Base-by-base conservation (phyloP, 23 tunicate species). In the Diplosoma virens region DNA sequence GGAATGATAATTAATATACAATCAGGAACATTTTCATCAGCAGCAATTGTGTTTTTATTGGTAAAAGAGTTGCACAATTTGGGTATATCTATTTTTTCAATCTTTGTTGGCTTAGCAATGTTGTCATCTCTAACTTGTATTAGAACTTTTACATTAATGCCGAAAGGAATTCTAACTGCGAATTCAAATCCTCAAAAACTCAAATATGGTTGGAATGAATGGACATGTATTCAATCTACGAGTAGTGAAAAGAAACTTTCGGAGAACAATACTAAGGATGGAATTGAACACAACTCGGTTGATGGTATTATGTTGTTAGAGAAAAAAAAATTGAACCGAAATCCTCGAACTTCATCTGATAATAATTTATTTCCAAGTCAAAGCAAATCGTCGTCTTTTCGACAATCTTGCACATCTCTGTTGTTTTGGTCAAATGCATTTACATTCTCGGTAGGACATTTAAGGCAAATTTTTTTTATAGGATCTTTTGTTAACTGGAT, bases 151-250 rank as follows among this genome's bases (percentile, higher is more conserved):
- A 17, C 52, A 5, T 5, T 67, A 37, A 67, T 67, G 74, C 74
- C 74, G 23, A 67, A 67, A 35, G 36, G 26, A 34, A 34, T 17
- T 36, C 3, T 67, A 14, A 26, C 74, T 34, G 35, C 14, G 21
- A 3, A 23, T 34, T 34, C 24, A 26, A 26, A 50, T 7, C 28
- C 6, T 27, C 28, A 29, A 14, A 35, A 35, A 28, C 7, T 23
- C 21, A 35, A 37, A 26, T 67, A 67, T 22, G 74, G 74, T 17
- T 67, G 74, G 74, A 67, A 67, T 7, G 53, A 67, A 21, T 67
- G 74, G 74, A 35, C 14, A 4, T 67, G 74, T 36, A 34, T 35
- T 22, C n/a, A 37, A 35, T 24, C 17, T 29, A 16, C 34, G 35
- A 3, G 14, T 61, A 5, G 6, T 29, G 50, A 41, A 14, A 41